A percentile compares a stretch with the other conserved stretches of the same genome.
These are phyloP conservation scores for Sebastes variabilis DNA, from an alignment of 2,797 vertebrate species.

Conservation along the genomic window DNA sequence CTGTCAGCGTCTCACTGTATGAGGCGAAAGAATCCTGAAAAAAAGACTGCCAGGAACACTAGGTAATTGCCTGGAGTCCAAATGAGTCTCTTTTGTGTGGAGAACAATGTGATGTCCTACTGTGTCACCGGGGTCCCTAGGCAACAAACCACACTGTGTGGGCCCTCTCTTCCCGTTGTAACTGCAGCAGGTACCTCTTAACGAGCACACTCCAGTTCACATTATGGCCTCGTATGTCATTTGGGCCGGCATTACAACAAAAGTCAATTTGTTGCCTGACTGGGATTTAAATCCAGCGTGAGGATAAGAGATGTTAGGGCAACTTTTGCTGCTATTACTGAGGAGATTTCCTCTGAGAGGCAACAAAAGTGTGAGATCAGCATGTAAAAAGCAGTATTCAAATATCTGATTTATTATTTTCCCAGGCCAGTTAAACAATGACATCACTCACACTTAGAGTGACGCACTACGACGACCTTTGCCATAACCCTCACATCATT, in stretches of 20 bases:
- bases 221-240: constrained; percentile 63
- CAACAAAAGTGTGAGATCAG: not conserved
- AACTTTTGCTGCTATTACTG: not conserved
- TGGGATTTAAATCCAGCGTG: constrained; percentile 34
- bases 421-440: constrained; percentile 60
- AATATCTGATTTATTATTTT: constrained; percentile 48
- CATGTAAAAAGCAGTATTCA: not conserved
- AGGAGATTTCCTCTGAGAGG: not conserved
- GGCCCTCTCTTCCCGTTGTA: constrained; percentile 64
- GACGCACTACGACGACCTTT: constrained; percentile 75
- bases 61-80: constrained; percentile 77
- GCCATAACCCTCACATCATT: constrained; percentile 67
- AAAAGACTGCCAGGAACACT: constrained; percentile 58
- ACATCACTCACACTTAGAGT: constrained; percentile 71
- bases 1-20: constrained; percentile 70
- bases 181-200: constrained; percentile 77
- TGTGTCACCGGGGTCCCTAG: constrained; percentile 74
- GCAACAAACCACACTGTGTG: constrained; percentile 79
- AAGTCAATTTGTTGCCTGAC: constrained; percentile 66
- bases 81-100: constrained; percentile 80
- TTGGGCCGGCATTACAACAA: constrained; percentile 42
- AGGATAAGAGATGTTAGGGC: constrained; percentile 11
- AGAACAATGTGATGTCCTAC: constrained; percentile 79
- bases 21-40: constrained; percentile 60
- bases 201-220: constrained; percentile 71